These are phyloP conservation scores for Diphyllodes magnificus DNA, from an alignment of 2,113 vertebrate genomes.

Conservation along the genomic window DNA sequence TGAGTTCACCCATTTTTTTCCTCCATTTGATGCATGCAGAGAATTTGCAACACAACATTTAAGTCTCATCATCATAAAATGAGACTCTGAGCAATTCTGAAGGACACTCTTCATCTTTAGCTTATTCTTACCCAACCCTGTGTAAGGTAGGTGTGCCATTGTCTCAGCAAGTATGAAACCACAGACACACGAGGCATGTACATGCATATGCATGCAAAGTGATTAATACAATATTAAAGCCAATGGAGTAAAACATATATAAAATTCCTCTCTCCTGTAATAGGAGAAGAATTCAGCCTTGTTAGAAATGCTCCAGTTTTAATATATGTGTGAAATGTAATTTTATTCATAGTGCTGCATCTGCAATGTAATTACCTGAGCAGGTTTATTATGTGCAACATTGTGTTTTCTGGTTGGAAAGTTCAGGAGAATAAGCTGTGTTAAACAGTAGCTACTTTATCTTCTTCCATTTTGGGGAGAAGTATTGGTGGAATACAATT, in stretches of 20 bases:
- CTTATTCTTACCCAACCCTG: neutral
- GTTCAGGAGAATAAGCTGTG: neutral
- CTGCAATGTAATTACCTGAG: neutral
- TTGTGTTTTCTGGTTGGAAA: neutral
- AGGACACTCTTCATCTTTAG: neutral
- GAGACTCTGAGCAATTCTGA: neutral
- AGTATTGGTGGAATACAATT: neutral
- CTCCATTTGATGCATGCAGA: neutral
- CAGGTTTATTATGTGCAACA: neutral
- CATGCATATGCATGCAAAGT: neutral
- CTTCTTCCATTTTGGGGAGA: neutral
- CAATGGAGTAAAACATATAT: neutral
- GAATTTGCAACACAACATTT: neutral
- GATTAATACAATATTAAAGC: neutral
- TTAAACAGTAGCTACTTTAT: neutral
- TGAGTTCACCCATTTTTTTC: neutral
- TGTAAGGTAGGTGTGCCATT: neutral
- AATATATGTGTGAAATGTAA: neutral
- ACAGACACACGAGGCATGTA: rapidly evolving
- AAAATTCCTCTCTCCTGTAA: neutral
- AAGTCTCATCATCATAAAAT: neutral
- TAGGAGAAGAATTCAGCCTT: neutral
- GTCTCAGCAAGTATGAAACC: neutral
- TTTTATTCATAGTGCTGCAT: neutral
- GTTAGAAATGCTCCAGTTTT: neutral